These are phyloP conservation scores for Ormyrus labotus DNA, from an alignment of 2,888 invertebrate genomes.

Conservation along the genomic window DNA sequence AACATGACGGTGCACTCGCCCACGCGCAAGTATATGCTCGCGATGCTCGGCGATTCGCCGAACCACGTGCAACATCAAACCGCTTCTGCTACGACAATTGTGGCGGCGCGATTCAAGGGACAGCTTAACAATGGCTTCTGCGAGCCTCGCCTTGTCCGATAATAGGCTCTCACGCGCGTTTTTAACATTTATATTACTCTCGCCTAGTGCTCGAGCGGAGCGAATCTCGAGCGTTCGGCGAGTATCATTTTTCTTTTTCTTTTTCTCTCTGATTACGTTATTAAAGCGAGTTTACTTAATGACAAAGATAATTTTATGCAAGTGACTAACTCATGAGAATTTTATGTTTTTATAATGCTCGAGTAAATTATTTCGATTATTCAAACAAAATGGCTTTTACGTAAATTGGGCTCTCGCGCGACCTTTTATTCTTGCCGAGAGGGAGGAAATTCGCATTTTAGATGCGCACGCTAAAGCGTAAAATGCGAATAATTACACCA, in stretches of 20 bases:
- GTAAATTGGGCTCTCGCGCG: conserved; percentile 1
- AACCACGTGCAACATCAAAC: conserved; percentile 70
- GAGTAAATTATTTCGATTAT: not conserved
- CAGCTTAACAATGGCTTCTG: conserved; percentile 52
- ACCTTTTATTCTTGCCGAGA: conserved; percentile 30
- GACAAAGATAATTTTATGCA: not conserved
- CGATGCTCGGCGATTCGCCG: conserved; percentile 72
- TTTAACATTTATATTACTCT: not conserved
- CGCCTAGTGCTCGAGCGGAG: conserved; percentile 31
- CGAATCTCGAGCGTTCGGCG: conserved; percentile 32
- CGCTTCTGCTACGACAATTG: conserved; percentile 39
- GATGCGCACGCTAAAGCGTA: conserved; percentile 2
- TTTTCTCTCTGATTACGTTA: conserved; percentile 28
- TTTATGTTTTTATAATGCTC: conserved; percentile 35
- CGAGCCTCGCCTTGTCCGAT: conserved; percentile 54
- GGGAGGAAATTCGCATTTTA: conserved; percentile 1
- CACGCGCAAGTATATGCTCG: conserved; percentile 73
- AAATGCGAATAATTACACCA: not conserved
- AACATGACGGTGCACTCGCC: conserved; percentile 67
- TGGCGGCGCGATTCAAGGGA: conserved; percentile 42
- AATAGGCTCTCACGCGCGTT: conserved; percentile 25
- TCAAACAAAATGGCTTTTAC: conserved; percentile 9
- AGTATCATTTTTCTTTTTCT: conserved; percentile 17
- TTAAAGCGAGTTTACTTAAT: conserved; percentile 50
- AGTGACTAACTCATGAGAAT: not conserved